These are phyloP conservation scores for Girardinus metallicus DNA, from an alignment of 2,797 vertebrate species.

Conservation along the genomic window DNA sequence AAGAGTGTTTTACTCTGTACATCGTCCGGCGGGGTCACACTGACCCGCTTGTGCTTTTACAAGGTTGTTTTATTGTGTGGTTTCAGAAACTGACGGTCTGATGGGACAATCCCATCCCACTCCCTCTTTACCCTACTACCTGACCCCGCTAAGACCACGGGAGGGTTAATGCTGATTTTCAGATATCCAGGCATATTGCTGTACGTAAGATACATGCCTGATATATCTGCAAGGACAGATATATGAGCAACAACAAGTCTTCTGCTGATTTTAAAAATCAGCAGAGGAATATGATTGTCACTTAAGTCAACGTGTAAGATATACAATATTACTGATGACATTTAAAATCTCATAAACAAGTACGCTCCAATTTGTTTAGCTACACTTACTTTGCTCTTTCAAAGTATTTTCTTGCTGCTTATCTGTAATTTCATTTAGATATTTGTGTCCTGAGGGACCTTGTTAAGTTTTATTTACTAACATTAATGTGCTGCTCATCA, in stretches of 20 bases:
- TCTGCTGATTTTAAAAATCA: neutral
- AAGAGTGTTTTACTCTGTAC: no score
- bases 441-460: slow-evolving; percentile 9
- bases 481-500: slow-evolving; percentile 15
- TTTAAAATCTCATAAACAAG: neutral
- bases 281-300: neutral
- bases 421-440: neutral
- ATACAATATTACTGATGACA: neutral
- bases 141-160: no score
- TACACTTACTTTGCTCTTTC: neutral
- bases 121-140: no score
- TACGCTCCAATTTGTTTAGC: neutral
- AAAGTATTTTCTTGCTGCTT: neutral
- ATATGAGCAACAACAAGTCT: neutral
- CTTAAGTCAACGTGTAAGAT: neutral
- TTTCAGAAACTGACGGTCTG: no score
- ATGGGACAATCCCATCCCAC: no score
- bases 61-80: no score
- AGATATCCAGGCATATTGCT: neutral
- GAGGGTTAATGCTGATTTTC: neutral
- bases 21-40: no score
- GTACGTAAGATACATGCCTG: neutral
- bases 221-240: neutral
- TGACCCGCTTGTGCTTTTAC: no score
- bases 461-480: slow-evolving; percentile 4